Conservation (phyloP, 2,888 invertebrate genomes). For the Drosophila rellima region DNA sequence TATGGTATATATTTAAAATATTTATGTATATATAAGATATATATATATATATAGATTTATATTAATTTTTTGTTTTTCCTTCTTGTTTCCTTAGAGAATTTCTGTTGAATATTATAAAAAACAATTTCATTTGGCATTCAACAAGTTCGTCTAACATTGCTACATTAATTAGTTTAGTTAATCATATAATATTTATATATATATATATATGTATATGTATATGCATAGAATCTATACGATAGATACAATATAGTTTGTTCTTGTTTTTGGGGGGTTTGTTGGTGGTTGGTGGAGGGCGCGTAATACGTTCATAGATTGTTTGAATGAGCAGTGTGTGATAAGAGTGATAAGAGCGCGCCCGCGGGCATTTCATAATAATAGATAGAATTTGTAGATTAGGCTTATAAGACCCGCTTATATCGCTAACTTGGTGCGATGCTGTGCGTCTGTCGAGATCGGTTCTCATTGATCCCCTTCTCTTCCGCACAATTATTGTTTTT, state of each 20-base stretch:
- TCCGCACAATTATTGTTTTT: slow-evolving; percentile 40
- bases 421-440: slow-evolving; percentile 76
- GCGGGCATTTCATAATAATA: slow-evolving; percentile 39
- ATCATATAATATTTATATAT: slow-evolving; percentile 24
- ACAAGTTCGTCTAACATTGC: slow-evolving; percentile 73
- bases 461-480: slow-evolving; percentile 13
- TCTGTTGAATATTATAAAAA: slow-evolving; percentile 63
- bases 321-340: slow-evolving; percentile 38
- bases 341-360: slow-evolving; percentile 42
- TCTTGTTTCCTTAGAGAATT: slow-evolving; percentile 39
- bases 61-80: slow-evolving; percentile 34
- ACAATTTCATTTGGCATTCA: slow-evolving; percentile 76
- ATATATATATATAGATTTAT: slow-evolving; percentile 47
- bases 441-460: slow-evolving; percentile 34
- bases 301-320: slow-evolving; percentile 32
- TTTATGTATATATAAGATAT: slow-evolving; percentile 39
- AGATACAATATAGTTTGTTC: slow-evolving; percentile 74
- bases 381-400: slow-evolving; percentile 61
- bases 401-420: slow-evolving; percentile 86
- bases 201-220: slow-evolving; percentile 29
- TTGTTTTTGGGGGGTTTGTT: slow-evolving; percentile 30
- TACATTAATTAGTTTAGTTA: slow-evolving; percentile 32
- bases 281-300: slow-evolving; percentile 16
- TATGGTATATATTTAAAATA: slow-evolving; percentile 16
- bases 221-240: slow-evolving; percentile 43